Conservation (phyloP, 2,888 invertebrate species). For the Diadromus collaris region DNA sequence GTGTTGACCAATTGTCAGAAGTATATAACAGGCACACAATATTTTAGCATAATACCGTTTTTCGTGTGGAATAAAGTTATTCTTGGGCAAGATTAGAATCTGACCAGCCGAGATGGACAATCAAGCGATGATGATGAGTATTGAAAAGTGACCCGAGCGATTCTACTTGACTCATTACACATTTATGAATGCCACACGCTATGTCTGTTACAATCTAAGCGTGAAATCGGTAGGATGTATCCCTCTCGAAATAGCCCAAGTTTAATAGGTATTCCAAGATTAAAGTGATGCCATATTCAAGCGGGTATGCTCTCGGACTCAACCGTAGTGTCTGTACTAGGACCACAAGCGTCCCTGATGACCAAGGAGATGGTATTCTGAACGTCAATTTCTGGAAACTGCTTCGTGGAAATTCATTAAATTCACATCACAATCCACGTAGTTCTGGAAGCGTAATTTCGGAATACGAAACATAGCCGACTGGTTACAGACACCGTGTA, state of each 20-base stretch:
- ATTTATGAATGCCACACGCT: constrained; percentile 4
- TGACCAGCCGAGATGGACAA: neutral
- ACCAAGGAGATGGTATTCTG: constrained; percentile 10
- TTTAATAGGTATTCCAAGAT: constrained; percentile 17
- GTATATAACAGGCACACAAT: constrained; percentile 5
- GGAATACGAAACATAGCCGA: constrained; percentile 2
- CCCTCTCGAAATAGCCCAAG: neutral
- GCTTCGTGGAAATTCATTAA: constrained; percentile 44
- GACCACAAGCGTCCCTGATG: neutral
- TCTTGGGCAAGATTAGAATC: neutral
- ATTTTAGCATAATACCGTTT: neutral
- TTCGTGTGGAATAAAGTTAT: constrained; percentile 18
- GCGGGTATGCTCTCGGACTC: neutral
- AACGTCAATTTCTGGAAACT: constrained; percentile 29
- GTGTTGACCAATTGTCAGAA: constrained; percentile 6
- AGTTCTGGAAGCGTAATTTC: neutral
- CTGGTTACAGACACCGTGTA: constrained; percentile 11
- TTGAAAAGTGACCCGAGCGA: neutral
- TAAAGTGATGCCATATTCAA: constrained; percentile 17
- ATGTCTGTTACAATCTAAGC: neutral
- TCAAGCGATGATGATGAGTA: neutral
- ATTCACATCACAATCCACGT: constrained; percentile 33
- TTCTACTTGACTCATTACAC: neutral
- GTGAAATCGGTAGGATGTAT: neutral
- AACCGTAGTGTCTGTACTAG: neutral